These are phyloP conservation scores for Zapus hudsonius DNA, from an alignment of 2,113 vertebrate genomes.

Conservation along the genomic window DNA sequence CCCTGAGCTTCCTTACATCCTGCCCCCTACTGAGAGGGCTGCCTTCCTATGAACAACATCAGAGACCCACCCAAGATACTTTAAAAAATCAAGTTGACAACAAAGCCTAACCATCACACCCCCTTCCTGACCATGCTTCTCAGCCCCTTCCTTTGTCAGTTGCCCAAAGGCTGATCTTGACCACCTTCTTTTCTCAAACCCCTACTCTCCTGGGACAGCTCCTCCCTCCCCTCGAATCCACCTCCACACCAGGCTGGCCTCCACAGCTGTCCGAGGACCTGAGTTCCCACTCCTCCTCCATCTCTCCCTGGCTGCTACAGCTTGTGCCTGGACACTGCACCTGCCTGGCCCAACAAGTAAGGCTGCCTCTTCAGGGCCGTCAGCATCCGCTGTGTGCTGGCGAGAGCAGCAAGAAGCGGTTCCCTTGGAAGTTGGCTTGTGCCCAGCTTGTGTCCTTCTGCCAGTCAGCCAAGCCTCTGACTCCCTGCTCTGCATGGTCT, in stretches of 20 bases:
- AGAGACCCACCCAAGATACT: no score
- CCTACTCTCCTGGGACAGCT: not conserved
- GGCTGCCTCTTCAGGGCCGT: not conserved
- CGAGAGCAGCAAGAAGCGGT: not conserved
- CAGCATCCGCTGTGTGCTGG: fast-evolving
- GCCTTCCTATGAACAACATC: no score
- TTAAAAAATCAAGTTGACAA: no score
- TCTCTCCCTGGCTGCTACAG: fast-evolving
- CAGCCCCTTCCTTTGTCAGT: not conserved
- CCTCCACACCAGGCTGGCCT: not conserved
- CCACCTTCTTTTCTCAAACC: not conserved
- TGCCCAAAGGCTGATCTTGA: not conserved
- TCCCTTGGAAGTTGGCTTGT: not conserved
- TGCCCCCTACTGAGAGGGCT: no score
- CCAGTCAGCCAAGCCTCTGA: not conserved
- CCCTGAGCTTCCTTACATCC: no score
- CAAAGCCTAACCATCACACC: no score
- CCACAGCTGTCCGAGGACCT: not conserved
- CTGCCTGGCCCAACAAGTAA: not conserved
- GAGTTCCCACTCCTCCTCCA: not conserved
- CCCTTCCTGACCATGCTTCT: not conserved
- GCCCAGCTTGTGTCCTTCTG: not conserved
- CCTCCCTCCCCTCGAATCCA: not conserved
- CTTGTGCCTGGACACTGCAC: not conserved
- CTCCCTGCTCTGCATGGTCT: not conserved